A percentile compares a stretch with the other conserved stretches of the same genome.
Conservation (phyloP, 2,113 vertebrate species). For the Xyrauchen texanus region DNA sequence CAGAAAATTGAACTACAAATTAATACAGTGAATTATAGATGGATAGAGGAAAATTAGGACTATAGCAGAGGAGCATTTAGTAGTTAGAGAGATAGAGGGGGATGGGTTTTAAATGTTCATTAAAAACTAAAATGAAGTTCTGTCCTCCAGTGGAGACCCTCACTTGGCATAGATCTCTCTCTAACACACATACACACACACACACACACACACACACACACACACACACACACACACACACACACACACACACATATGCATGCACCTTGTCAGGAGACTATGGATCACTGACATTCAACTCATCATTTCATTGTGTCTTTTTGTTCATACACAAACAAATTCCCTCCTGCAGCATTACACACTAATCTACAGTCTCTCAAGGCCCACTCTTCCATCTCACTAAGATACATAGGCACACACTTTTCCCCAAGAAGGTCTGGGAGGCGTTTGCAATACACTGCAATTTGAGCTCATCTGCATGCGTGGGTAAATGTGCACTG, state of each 20-base stretch:
- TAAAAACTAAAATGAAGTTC: conserved; percentile 2
- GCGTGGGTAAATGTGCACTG: conserved; percentile 62
- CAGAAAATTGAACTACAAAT: too few relatives aligned
- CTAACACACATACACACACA: too few relatives aligned
- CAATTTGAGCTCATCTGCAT: conserved; percentile 74
- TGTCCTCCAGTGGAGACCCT: background rate
- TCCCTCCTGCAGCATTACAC: background rate
- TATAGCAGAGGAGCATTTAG: too few relatives aligned
- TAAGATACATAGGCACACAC: conserved; percentile 9
- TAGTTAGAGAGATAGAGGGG: conserved; percentile 2
- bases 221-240: conserved; percentile 1
- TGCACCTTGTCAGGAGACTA: background rate
- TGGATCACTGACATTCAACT: background rate
- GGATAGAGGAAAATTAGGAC: background rate
- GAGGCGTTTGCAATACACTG: conserved; percentile 64
- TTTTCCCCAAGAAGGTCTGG: conserved; percentile 57
- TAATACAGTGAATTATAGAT: background rate
- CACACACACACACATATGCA: background rate
- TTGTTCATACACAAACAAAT: conserved; percentile 28
- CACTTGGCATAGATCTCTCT: conserved; percentile 2
- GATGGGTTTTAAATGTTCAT: conserved; percentile 21
- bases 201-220: too few relatives aligned
- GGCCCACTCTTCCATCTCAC: conserved; percentile 38
- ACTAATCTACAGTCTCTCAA: conserved; percentile 35
- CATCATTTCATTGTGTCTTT: conserved; percentile 4